Percentiles rank a stretch among this genome's conserved stretches.
phyloP scores from a whole-genome alignment of 2,113 vertebrate genomes.

The Neodon shergylaensis region DNA sequence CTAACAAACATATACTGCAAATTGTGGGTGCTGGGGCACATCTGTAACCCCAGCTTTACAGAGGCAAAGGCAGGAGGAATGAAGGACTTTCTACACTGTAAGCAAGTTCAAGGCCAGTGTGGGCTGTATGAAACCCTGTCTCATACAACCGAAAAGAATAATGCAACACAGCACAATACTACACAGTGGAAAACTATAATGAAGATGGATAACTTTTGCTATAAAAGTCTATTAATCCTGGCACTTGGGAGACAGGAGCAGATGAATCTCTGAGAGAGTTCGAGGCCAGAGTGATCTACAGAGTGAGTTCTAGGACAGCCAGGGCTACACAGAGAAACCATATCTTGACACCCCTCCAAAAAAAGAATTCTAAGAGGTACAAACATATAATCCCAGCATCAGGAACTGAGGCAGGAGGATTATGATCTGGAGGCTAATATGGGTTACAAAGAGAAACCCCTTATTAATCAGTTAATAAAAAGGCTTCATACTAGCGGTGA shows the following conservation, averaged over 20 bases:
- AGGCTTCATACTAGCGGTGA: neutral
- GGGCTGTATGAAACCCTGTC: neutral
- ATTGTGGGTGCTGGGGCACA: neutral
- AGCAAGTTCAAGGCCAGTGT: neutral
- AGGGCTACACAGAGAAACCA: neutral
- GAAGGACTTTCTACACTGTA: neutral
- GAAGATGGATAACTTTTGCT: slow-evolving; percentile 13
- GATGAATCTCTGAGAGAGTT: neutral
- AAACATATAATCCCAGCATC: neutral
- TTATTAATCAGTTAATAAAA: neutral
- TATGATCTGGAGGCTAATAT: neutral
- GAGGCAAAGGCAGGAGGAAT: neutral
- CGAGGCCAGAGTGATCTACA: neutral
- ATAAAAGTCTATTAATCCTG: neutral
- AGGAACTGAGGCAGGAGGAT: neutral
- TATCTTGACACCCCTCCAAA: neutral
- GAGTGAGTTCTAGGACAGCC: neutral
- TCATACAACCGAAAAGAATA: neutral
- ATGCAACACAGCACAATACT: neutral
- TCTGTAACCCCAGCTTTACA: neutral
- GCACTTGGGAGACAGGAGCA: neutral
- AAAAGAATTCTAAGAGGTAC: neutral
- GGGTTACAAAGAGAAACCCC: neutral
- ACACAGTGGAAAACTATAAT: neutral
- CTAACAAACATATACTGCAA: slow-evolving; percentile 53